Percentiles rank a stretch among this genome's conserved stretches.
Evolutionary conservation across 2,888 invertebrate genomes (phyloP).

Genomic region (Cantharis nigra): DNA sequence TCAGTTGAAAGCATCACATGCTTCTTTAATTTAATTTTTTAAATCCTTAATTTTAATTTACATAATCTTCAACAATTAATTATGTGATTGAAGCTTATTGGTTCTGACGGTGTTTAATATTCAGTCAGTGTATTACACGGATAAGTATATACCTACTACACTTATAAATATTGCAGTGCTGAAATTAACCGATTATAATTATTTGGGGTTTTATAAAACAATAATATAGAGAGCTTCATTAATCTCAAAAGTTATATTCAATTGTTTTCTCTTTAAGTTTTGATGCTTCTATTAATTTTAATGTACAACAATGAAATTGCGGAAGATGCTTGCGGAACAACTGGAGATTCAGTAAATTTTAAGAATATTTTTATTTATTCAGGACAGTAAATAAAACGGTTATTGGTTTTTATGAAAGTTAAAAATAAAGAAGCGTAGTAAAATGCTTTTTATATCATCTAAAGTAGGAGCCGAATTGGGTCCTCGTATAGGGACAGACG

Average conservation of each 20-base stretch:
- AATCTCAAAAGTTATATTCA: background rate
- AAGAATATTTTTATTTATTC: background rate
- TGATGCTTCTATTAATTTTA: background rate
- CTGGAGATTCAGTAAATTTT: background rate
- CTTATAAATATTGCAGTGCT: background rate
- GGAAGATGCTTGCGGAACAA: background rate
- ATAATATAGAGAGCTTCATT: no score
- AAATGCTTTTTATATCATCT: background rate
- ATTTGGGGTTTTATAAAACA: background rate
- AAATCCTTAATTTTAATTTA: no score
- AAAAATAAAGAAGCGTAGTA: background rate
- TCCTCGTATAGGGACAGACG: background rate
- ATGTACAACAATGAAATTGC: background rate
- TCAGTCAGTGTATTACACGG: background rate
- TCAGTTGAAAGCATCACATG: background rate
- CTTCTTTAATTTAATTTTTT: no score
- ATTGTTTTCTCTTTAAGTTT: background rate
- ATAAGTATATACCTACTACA: background rate
- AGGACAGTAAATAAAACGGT: background rate
- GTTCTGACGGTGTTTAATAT: no score
- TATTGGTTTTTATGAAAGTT: background rate
- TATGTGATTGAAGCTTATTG: background rate
- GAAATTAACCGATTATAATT: background rate
- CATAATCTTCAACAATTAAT: no score
- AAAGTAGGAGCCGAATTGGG: background rate